Evolutionary conservation across 1,140 invertebrate species (phyloP).

Genomic region (Pararge aegeria): DNA sequence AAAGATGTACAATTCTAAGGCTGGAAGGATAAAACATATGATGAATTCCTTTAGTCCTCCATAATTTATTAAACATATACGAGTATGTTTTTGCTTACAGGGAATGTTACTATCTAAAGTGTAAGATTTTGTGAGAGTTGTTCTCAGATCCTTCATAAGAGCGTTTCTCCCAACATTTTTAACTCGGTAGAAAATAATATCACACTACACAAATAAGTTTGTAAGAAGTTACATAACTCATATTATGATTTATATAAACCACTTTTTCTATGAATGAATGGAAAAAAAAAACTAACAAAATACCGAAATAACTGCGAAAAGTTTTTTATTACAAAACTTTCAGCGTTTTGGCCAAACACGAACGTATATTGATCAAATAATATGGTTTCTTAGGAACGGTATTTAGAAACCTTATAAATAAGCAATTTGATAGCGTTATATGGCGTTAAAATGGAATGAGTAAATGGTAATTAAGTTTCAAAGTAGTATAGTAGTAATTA

Average conservation of each 20-base stretch:
- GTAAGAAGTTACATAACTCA: background rate
- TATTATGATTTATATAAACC: background rate
- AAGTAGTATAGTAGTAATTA: too few relatives aligned
- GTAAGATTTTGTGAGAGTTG: too few relatives aligned
- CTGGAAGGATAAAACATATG: too few relatives aligned
- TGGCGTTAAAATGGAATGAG: background rate
- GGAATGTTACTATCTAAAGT: too few relatives aligned
- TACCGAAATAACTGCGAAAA: constrained; percentile 24
- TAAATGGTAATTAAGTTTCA: background rate
- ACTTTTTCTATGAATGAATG: background rate
- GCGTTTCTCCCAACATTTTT: too few relatives aligned
- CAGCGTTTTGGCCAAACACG: constrained; percentile 13
- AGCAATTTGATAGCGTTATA: background rate
- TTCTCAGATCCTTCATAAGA: too few relatives aligned
- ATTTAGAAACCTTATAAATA: constrained; percentile 4
- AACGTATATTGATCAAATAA: constrained; percentile 30
- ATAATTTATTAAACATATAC: too few relatives aligned
- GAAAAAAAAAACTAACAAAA: constrained; percentile 20
- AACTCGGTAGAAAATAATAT: too few relatives aligned
- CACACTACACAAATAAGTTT: too few relatives aligned
- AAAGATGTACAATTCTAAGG: too few relatives aligned
- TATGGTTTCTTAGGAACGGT: constrained; percentile 12
- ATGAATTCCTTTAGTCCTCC: too few relatives aligned
- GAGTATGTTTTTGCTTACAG: too few relatives aligned
- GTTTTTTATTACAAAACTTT: constrained; percentile 44